Conservation (phyloP, 2,888 invertebrate genomes). For the Anodontia alba region DNA sequence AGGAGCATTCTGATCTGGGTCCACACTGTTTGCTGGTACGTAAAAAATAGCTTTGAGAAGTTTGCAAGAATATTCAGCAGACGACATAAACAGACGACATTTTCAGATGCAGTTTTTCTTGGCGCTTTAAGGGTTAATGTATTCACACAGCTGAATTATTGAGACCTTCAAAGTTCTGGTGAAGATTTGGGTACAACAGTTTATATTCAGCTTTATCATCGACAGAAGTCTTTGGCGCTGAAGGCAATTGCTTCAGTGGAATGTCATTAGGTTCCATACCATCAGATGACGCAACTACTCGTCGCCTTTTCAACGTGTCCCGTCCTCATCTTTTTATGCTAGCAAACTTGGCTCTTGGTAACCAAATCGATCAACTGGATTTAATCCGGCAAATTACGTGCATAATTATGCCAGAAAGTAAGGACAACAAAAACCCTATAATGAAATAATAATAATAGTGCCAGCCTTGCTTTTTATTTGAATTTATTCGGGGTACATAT, state of each 20-base stretch:
- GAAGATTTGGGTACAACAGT: background rate
- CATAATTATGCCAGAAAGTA: too few relatives aligned
- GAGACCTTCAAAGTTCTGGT: background rate
- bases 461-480: background rate
- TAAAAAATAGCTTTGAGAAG: too few relatives aligned
- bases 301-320: background rate
- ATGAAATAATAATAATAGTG: background rate
- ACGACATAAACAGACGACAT: too few relatives aligned
- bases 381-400: too few relatives aligned
- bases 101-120: too few relatives aligned
- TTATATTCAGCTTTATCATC: background rate
- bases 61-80: too few relatives aligned
- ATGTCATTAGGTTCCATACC: background rate
- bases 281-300: background rate
- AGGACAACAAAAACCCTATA: background rate
- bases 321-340: too few relatives aligned
- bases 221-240: background rate
- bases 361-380: too few relatives aligned
- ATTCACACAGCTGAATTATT: background rate
- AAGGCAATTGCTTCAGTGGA: background rate
- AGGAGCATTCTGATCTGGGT: too few relatives aligned
- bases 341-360: too few relatives aligned
- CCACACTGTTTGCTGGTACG: too few relatives aligned
- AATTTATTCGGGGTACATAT: background rate
- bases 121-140: too few relatives aligned